Conservation (phyloP, 2,888 invertebrate genomes). For the Leuctra nigra region DNA sequence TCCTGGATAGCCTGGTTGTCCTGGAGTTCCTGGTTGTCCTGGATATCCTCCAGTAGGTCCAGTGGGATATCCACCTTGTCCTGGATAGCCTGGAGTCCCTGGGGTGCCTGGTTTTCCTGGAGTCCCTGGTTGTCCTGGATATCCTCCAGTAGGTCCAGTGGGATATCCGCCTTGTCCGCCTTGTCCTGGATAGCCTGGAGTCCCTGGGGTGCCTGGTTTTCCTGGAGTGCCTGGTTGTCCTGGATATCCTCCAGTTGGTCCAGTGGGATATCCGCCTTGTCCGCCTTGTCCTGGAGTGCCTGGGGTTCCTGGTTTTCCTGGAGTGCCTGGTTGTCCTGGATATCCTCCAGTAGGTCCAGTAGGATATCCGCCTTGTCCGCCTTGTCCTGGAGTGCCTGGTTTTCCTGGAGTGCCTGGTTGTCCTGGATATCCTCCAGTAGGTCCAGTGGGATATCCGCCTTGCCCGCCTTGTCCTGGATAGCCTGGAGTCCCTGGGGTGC, state of each 20-base stretch:
- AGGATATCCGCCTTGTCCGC: conserved; percentile 26
- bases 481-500: conserved; percentile 33
- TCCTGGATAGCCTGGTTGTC: conserved; percentile 28
- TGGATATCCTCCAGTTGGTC: conserved; percentile 34
- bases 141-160: conserved; percentile 23
- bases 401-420: conserved; percentile 34
- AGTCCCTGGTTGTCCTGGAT: conserved; percentile 27
- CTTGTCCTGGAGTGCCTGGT: conserved; percentile 33
- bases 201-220: conserved; percentile 38
- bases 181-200: conserved; percentile 15
- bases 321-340: conserved; percentile 26
- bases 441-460: conserved; percentile 32
- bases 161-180: conserved; percentile 1
- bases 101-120: conserved; percentile 22
- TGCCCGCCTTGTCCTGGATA: conserved; percentile 38
- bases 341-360: conserved; percentile 25
- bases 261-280: conserved; percentile 30
- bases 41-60: conserved; percentile 32
- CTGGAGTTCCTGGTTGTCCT: conserved; percentile 27
- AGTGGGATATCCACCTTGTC: background rate
- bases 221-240: conserved; percentile 38
- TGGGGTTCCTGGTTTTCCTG: conserved; percentile 32
- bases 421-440: conserved; percentile 31
- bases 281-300: conserved; percentile 30
- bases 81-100: conserved; percentile 24